Evolutionary conservation across 2,888 invertebrate genomes (phyloP).

Genomic region (Drosophila mercatorum): DNA sequence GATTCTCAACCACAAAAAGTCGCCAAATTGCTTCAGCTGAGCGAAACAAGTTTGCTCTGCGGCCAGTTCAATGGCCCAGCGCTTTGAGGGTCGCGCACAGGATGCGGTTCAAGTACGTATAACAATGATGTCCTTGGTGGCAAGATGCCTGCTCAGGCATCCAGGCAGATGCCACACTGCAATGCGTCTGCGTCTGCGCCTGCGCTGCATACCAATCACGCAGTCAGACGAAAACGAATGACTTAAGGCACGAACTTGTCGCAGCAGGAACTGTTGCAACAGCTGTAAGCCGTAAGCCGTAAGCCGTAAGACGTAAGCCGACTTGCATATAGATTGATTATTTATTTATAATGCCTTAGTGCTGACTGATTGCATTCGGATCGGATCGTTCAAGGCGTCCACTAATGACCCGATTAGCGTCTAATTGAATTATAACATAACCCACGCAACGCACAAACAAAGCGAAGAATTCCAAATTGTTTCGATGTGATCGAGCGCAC

Average conservation of each 20-base stretch:
- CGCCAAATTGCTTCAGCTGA: slow-evolving; percentile 55
- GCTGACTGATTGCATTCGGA: slow-evolving; percentile 60
- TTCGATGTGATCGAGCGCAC: slow-evolving; percentile 55
- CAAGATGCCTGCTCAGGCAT: slow-evolving; percentile 43
- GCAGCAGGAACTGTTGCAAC: slow-evolving; percentile 73
- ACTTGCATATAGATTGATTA: slow-evolving; percentile 76
- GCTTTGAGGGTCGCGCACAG: slow-evolving; percentile 64
- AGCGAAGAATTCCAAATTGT: slow-evolving; percentile 37
- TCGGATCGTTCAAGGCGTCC: slow-evolving; percentile 30
- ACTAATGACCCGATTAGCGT: slow-evolving; percentile 69
- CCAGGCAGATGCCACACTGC: slow-evolving; percentile 17
- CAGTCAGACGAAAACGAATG: slow-evolving; percentile 53
- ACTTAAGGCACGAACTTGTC: slow-evolving; percentile 79
- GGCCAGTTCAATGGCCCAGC: slow-evolving; percentile 71
- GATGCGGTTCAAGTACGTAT: slow-evolving; percentile 69
- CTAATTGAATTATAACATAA: slow-evolving; percentile 68
- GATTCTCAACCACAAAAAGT: slow-evolving; percentile 41
- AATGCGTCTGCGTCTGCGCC: slow-evolving; percentile 1
- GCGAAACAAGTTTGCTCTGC: slow-evolving; percentile 64
- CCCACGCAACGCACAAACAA: slow-evolving; percentile 52
- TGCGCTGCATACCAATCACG: slow-evolving; percentile 35
- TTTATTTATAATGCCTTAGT: slow-evolving; percentile 45
- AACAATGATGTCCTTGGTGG: slow-evolving; percentile 68
- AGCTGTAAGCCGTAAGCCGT: slow-evolving; percentile 60
- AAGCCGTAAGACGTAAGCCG: slow-evolving; percentile 66